Evolutionary conservation across 2,888 invertebrate genomes (phyloP).

Genomic region (Gisinianus flammeolus): DNA sequence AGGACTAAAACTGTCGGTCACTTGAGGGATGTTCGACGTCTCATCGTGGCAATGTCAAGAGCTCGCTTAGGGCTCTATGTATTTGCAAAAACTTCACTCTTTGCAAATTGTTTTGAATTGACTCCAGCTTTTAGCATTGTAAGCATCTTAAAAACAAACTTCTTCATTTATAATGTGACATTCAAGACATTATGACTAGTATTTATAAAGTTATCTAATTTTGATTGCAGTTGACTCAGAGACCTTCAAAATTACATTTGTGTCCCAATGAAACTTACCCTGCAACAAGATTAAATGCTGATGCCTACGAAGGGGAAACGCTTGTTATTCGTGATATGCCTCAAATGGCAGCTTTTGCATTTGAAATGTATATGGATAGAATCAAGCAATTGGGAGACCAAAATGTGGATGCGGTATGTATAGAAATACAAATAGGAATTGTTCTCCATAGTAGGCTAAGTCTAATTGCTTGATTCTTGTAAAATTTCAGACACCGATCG

Average conservation of each 20-base stretch:
- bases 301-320: conserved; percentile 59
- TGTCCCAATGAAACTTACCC: conserved; percentile 82
- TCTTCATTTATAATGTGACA: too few relatives aligned
- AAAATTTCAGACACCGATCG: background rate
- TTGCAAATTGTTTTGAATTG: conserved; percentile 95
- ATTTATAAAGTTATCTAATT: too few relatives aligned
- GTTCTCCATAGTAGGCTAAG: background rate
- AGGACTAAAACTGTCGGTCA: conserved; percentile 97
- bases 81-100: conserved; percentile 89
- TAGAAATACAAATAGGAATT: background rate
- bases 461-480: background rate
- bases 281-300: conserved; percentile 67
- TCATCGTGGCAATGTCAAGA: conserved; percentile 97
- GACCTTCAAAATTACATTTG: conserved; percentile 80
- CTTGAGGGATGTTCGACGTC: conserved; percentile 90
- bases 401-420: background rate
- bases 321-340: conserved; percentile 83
- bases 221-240: conserved; percentile 72
- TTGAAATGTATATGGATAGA: conserved; percentile 84
- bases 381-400: conserved; percentile 64
- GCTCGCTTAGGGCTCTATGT: conserved; percentile 96
- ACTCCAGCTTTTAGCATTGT: conserved; percentile 93
- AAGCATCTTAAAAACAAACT: conserved; percentile 50
- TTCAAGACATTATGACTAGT: background rate
- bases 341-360: conserved; percentile 94